Percentiles rank a stretch among this genome's conserved stretches.
Conservation (phyloP, 2,113 vertebrate species). For the Pogona vitticeps region DNA sequence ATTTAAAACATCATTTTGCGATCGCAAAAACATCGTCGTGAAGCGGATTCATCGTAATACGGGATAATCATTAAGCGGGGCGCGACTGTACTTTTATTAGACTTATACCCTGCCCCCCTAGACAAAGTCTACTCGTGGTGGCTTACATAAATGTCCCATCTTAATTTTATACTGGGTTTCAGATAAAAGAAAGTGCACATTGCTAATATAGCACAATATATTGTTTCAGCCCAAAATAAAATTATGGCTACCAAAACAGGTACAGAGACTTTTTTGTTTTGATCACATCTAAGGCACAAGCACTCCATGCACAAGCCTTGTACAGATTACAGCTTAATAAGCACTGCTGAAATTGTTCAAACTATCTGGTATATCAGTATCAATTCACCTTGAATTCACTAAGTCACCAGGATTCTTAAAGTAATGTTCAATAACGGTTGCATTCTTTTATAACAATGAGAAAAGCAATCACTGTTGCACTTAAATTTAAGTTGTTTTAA, state of each 20-base stretch:
- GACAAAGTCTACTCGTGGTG: too few relatives aligned
- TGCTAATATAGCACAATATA: not conserved
- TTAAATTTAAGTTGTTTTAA: slow-evolving; percentile 23
- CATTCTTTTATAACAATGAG: not conserved
- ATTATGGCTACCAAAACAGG: not conserved
- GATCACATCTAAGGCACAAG: not conserved
- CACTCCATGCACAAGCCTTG: not conserved
- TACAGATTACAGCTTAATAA: not conserved
- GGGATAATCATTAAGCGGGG: too few relatives aligned
- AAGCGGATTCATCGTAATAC: too few relatives aligned
- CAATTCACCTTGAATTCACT: not conserved
- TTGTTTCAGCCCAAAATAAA: not conserved
- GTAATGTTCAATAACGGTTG: not conserved
- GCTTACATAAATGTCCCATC: not conserved
- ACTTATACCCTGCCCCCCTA: too few relatives aligned
- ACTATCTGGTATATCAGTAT: not conserved
- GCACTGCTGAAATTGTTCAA: not conserved
- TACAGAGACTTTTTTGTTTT: too few relatives aligned
- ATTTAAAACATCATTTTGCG: too few relatives aligned
- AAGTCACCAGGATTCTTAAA: not conserved
- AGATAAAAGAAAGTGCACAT: not conserved
- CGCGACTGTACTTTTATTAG: too few relatives aligned
- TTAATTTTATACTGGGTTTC: not conserved
- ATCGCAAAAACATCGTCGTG: too few relatives aligned
- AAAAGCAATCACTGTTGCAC: not conserved